Base-by-base conservation (phyloP, 1,140 invertebrate genomes). In the Leptonema lineaticorne region DNA sequence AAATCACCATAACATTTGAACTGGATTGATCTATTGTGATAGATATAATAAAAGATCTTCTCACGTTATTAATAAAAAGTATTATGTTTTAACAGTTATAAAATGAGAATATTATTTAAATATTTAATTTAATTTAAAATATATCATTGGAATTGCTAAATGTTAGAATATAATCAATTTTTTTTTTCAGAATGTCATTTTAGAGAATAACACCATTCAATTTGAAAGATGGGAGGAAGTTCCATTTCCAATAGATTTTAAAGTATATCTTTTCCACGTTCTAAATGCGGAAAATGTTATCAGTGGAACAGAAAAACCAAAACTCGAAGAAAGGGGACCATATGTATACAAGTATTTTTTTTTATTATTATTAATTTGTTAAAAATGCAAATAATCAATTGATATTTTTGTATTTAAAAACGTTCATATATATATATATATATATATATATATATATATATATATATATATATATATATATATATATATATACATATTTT, bases 211-310 rank as follows among this genome's bases (percentile, higher is more conserved):
- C 9, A 80, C 79, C 11, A 78, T 83, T 29, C 78, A 84, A 33
- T 81, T 80, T 22, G 79, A 81, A 57, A 78, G 83, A 58, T 88
- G 85, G 78, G 74, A 81, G 16, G 82, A 82, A 57, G 69, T 85
- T 53, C 87, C 87, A 0, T 80, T 87, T 67, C 82, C 85, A 1
- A 74, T 88, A 6, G 79, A 79, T 45, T 87, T 87, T 66, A 87
- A 88, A 77, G 83, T 92, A 29, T 92, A 89, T 74, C 82, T 93
- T 65, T 93, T 92, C 75, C 90, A 92, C 75, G 79, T 92, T 0
- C 87, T 85, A 3, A 93, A 93, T 82, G 83, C 85, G 0, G 76
- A 82, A 0, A 88, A 88, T 73, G 84, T 92, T 29, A 75, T 82
- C 59, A 75, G 81, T 14, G 88, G 88, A 58, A n/a, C n/a, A n/a